These are phyloP conservation scores for Hippopotamyrus pictus DNA, from an alignment of 2,797 vertebrate genomes.

Conservation along the genomic window DNA sequence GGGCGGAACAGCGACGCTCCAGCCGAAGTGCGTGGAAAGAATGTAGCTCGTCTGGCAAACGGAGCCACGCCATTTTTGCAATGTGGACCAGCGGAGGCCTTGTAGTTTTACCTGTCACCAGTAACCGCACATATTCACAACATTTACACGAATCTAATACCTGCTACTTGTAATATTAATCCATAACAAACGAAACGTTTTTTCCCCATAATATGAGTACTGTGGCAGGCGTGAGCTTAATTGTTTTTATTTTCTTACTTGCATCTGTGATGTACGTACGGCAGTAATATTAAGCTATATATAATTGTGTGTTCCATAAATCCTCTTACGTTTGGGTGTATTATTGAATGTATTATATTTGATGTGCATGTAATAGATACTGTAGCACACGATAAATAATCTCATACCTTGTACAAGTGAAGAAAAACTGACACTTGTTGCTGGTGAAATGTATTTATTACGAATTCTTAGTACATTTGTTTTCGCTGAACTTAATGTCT, in stretches of 20 bases:
- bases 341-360: background rate
- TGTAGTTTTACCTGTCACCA: background rate
- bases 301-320: background rate
- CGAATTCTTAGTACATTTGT: background rate
- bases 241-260: background rate
- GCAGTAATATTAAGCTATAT: background rate
- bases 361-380: background rate
- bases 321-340: background rate
- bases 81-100: background rate
- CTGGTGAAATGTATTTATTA: background rate
- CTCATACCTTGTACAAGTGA: background rate
- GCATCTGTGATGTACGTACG: background rate
- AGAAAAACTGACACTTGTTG: background rate
- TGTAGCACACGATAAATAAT: background rate
- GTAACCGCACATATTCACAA: background rate
- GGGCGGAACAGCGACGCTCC: constrained; percentile 58
- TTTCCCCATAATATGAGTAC: background rate
- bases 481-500: background rate
- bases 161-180: background rate
- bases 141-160: background rate
- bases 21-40: constrained; percentile 30
- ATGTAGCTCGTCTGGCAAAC: background rate
- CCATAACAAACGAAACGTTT: background rate
- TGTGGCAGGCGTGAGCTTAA: background rate
- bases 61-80: background rate